These are phyloP conservation scores for Poeciliopsis infans DNA, from an alignment of 2,797 vertebrate genomes.

Conservation along the genomic window DNA sequence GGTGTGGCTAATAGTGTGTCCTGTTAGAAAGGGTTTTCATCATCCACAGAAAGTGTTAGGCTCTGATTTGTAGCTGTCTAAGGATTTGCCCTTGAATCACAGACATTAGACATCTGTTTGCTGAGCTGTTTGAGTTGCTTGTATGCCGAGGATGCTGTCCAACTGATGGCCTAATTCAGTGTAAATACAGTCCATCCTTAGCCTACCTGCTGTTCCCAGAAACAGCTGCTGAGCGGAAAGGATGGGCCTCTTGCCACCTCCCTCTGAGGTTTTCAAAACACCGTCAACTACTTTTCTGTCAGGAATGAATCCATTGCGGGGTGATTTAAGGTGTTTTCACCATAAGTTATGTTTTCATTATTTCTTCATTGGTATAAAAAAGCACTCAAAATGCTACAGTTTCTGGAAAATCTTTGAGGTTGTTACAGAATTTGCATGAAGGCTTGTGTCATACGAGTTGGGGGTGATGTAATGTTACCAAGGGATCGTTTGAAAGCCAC, in stretches of 20 bases:
- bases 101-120: slow-evolving; percentile 50
- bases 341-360: neutral
- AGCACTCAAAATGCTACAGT: neutral
- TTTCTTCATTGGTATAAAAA: neutral
- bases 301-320: slow-evolving; percentile 33
- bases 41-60: slow-evolving; percentile 25
- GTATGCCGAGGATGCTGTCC: slow-evolving; percentile 55
- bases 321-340: slow-evolving; percentile 20
- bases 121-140: slow-evolving; percentile 59
- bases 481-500: slow-evolving; percentile 27
- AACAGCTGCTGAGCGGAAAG: slow-evolving; percentile 63
- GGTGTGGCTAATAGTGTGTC: slow-evolving; percentile 10
- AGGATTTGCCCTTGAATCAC: slow-evolving; percentile 68
- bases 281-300: slow-evolving; percentile 41
- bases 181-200: slow-evolving; percentile 61
- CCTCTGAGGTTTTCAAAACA: slow-evolving; percentile 57
- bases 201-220: slow-evolving; percentile 63
- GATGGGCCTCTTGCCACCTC: slow-evolving; percentile 54
- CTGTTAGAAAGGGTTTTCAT: slow-evolving; percentile 23
- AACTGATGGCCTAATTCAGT: slow-evolving; percentile 69
- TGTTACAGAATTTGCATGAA: slow-evolving; percentile 10
- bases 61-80: slow-evolving; percentile 58
- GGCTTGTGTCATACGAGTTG: neutral
- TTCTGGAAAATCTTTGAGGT: neutral
- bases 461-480: slow-evolving; percentile 43